phyloP scores from a whole-genome alignment of 2,113 vertebrate genomes.

The Dasypus novemcinctus region DNA sequence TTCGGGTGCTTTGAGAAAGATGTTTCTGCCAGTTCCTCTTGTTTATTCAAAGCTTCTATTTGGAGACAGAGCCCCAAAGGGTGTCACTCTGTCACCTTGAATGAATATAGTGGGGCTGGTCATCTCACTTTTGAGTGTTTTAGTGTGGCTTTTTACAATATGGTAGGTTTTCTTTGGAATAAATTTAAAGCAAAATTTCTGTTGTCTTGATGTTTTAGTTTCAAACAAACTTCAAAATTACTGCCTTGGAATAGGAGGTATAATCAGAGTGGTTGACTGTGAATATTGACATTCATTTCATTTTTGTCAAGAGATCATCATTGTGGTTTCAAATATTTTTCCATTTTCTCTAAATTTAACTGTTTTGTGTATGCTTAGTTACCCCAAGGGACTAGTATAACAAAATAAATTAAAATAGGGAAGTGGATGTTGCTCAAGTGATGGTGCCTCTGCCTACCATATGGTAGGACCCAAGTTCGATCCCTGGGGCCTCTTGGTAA shows the following conservation, averaged over 20 bases:
- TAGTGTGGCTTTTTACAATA: constrained; percentile 13
- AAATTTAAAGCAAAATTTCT: background rate
- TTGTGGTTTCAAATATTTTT: background rate
- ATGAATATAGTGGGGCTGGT: too few relatives aligned
- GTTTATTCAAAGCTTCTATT: too few relatives aligned
- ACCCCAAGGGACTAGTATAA: background rate
- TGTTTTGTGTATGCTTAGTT: background rate
- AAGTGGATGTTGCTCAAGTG: too few relatives aligned
- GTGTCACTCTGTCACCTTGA: too few relatives aligned
- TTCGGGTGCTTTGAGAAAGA: too few relatives aligned
- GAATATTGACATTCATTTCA: background rate
- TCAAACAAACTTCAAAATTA: background rate
- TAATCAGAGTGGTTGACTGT: background rate
- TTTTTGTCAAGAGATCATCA: background rate
- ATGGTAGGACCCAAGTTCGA: too few relatives aligned
- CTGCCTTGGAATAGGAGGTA: background rate
- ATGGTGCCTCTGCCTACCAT: too few relatives aligned
- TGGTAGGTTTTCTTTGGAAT: background rate
- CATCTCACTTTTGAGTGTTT: background rate
- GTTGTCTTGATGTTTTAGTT: background rate
- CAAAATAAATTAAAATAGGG: too few relatives aligned
- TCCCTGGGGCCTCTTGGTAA: too few relatives aligned
- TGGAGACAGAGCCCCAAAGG: too few relatives aligned
- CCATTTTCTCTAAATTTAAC: background rate
- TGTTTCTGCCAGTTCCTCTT: too few relatives aligned